phyloP scores from a whole-genome alignment of 2,797 vertebrate species.

The Bovichtus diacanthus region DNA sequence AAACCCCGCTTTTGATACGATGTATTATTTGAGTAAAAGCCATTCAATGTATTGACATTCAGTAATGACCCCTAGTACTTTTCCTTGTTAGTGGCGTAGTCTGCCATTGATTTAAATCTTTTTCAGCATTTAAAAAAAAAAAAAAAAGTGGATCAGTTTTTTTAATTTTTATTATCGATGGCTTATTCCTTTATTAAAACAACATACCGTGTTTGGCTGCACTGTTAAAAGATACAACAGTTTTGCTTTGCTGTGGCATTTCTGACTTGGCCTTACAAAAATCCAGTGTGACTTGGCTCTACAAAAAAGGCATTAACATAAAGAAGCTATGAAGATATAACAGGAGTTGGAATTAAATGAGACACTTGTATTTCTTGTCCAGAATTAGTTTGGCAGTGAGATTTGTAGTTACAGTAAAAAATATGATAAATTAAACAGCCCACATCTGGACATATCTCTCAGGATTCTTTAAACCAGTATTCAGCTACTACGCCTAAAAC shows the following conservation, averaged over 20 bases:
- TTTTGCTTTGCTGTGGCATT: not conserved
- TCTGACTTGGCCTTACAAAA: too few relatives aligned
- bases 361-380: conserved; percentile 31
- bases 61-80: not conserved
- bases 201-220: not conserved
- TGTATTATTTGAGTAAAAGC: not conserved
- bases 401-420: conserved; percentile 19
- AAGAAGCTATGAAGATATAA: conserved; percentile 33
- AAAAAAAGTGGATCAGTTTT: too few relatives aligned
- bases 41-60: not conserved
- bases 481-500: conserved; percentile 12
- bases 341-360: conserved; percentile 23
- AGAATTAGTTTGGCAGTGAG: conserved; percentile 33
- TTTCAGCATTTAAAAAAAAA: too few relatives aligned
- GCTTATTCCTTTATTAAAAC: not conserved
- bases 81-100: not conserved
- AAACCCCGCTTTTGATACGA: not conserved
- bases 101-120: too few relatives aligned
- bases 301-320: conserved; percentile 27
- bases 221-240: not conserved
- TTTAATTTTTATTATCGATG: not conserved
- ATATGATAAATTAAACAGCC: conserved; percentile 14
- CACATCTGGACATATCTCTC: conserved; percentile 14
- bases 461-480: conserved; percentile 30
- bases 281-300: not conserved